A percentile compares a stretch with the other conserved stretches of the same genome.
These are phyloP conservation scores for Mormoops blainvillei DNA, from an alignment of 2,113 vertebrate genomes.

Conservation along the genomic window DNA sequence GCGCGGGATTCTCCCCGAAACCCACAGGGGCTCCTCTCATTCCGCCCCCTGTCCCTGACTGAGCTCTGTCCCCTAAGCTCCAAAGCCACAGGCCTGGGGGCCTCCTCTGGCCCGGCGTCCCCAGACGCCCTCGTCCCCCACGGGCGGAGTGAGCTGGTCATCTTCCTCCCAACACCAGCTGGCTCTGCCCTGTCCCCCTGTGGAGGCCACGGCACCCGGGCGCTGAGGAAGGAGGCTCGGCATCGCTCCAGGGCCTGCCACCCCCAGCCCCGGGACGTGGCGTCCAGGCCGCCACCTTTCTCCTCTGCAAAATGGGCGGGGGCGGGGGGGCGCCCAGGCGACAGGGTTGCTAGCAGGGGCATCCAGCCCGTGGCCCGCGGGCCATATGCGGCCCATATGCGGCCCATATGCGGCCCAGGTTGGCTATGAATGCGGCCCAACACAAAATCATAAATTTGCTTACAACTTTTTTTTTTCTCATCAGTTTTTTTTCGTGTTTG, in stretches of 20 bases:
- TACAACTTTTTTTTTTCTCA: too few species aligned
- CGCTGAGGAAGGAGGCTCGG: background rate
- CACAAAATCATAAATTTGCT: too few species aligned
- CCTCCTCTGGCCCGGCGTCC: background rate
- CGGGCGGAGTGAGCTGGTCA: background rate
- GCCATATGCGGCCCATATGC: too few species aligned
- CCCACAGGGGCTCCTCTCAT: background rate
- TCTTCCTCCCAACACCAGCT: background rate
- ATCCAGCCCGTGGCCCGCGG: too few species aligned
- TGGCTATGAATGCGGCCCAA: too few species aligned
- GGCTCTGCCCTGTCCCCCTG: background rate
- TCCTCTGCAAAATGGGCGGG: background rate
- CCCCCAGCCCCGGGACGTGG: background rate
- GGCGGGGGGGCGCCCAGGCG: background rate
- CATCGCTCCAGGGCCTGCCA: background rate
- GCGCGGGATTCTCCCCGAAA: background rate
- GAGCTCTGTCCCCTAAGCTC: background rate
- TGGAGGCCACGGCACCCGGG: background rate
- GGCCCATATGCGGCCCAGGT: too few species aligned
- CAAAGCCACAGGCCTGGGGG: background rate
- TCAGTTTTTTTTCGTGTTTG: too few species aligned
- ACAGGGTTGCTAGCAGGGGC: background rate
- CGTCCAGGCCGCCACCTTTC: background rate
- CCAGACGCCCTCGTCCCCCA: background rate
- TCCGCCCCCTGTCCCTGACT: background rate